Percentiles rank a stretch among this genome's conserved stretches.
Evolutionary conservation across 2,113 vertebrate genomes (phyloP).

Genomic region (Tyrannus savana): DNA sequence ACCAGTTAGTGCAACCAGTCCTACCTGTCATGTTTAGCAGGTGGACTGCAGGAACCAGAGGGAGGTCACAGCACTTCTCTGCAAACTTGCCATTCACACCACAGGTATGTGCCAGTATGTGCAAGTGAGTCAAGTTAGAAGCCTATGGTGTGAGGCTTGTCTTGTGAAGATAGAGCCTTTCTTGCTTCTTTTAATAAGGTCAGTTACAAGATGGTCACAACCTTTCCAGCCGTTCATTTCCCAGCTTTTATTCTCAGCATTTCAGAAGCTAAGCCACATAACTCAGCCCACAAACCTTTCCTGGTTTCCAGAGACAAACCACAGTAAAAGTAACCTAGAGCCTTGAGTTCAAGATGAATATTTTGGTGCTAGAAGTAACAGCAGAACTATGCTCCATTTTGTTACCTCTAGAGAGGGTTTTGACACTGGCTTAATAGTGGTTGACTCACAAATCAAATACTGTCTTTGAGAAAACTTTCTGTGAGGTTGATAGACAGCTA

Average conservation of each 20-base stretch:
- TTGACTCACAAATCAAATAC: slow-evolving; percentile 55
- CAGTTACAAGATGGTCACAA: background rate
- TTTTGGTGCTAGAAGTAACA: background rate
- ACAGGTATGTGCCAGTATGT: background rate
- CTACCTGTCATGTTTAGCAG: background rate
- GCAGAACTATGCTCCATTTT: background rate
- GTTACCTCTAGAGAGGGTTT: background rate
- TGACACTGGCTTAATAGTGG: background rate
- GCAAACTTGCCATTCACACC: background rate
- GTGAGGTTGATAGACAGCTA: slow-evolving; percentile 52
- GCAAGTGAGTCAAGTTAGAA: background rate
- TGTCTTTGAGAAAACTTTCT: slow-evolving; percentile 59
- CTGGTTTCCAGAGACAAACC: background rate
- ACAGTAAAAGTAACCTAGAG: background rate
- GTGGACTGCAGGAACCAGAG: background rate
- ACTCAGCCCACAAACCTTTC: background rate
- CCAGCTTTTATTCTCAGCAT: background rate
- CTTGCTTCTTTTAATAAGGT: background rate
- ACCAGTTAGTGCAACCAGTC: background rate
- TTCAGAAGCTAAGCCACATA: background rate
- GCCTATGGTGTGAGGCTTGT: background rate
- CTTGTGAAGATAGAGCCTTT: background rate
- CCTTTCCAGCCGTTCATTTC: background rate
- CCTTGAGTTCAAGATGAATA: background rate
- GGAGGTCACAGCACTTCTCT: background rate